Conservation (phyloP, 2,888 invertebrate species). For the Helobdella robusta region DNA sequence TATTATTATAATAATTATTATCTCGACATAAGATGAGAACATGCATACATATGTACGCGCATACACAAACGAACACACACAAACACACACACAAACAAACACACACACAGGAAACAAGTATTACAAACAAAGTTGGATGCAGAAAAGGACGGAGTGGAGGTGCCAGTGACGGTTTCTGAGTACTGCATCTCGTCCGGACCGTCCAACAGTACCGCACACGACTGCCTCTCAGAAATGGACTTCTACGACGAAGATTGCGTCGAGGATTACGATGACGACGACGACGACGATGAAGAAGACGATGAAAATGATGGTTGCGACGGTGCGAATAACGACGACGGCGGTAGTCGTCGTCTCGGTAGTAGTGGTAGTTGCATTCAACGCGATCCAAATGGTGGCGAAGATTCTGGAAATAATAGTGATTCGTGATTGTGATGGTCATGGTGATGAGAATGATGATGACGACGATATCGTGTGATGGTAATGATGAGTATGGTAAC, state of each 20-base stretch:
- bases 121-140: conserved; percentile 87
- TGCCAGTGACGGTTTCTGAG: conserved; percentile 92
- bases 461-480: too few relatives aligned
- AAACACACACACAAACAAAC: too few relatives aligned
- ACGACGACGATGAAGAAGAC: conserved; percentile 36
- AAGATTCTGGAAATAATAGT: conserved; percentile 28
- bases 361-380: too few relatives aligned
- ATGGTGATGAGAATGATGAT: too few relatives aligned
- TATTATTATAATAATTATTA: too few relatives aligned
- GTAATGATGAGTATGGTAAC: too few relatives aligned
- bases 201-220: conserved; percentile 69
- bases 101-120: conserved; percentile 77
- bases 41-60: too few relatives aligned
- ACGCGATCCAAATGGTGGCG: too few relatives aligned
- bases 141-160: conserved; percentile 88
- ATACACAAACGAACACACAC: too few relatives aligned
- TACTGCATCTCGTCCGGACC: conserved; percentile 85
- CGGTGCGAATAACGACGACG: conserved; percentile 16
- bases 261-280: conserved; percentile 54
- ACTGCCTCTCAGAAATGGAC: conserved; percentile 74
- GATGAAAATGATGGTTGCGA: conserved; percentile 19
- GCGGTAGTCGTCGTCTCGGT: too few relatives aligned
- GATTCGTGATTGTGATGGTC: conserved; percentile 28
- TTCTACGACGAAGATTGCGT: conserved; percentile 27
- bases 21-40: too few relatives aligned